These are phyloP conservation scores for Gallirallus australis DNA, from an alignment of 2,797 vertebrate genomes.

Conservation along the genomic window DNA sequence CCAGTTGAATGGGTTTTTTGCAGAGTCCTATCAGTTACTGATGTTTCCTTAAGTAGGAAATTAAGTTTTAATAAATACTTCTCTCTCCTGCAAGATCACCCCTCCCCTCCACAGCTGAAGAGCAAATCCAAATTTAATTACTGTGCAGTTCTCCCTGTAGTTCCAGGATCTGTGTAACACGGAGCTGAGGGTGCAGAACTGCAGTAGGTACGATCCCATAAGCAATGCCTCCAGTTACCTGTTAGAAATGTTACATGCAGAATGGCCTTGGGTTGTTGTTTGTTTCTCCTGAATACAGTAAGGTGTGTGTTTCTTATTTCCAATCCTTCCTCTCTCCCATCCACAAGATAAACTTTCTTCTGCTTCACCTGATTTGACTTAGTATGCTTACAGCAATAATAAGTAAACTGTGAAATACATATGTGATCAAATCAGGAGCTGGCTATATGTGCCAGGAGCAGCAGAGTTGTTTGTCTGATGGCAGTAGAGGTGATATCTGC, in stretches of 20 bases:
- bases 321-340: background rate
- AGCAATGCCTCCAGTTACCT: background rate
- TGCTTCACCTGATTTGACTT: background rate
- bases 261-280: background rate
- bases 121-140: background rate
- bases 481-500: background rate
- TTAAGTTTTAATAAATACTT: background rate
- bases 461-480: background rate
- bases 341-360: background rate
- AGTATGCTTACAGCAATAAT: background rate
- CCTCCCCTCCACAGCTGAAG: background rate
- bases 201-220: no score
- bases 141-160: background rate
- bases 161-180: background rate
- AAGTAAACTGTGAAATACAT: background rate
- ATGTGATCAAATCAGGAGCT: fast-evolving
- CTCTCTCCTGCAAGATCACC: background rate
- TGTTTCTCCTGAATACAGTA: background rate
- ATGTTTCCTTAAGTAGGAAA: background rate
- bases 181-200: background rate
- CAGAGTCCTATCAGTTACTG: background rate
- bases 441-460: background rate
- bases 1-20: background rate
- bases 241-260: background rate
- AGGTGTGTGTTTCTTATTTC: background rate